Base-by-base conservation (phyloP, 2,888 invertebrate species). In the Papilio protenor region DNA sequence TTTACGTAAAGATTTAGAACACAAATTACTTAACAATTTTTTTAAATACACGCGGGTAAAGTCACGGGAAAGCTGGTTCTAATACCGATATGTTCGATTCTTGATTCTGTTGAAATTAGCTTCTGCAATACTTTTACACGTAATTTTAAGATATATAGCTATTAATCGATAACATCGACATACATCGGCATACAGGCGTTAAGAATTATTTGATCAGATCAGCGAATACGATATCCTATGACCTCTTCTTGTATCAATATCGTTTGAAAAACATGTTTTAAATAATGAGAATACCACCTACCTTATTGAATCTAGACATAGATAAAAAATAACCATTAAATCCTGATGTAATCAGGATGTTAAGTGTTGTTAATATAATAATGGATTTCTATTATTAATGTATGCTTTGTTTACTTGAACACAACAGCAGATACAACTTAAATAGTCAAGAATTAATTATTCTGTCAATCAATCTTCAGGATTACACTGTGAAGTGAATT, bases 391-490 rank as follows among this genome's bases (percentile, higher is more conserved):
- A 21, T 16, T 55, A 23, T 55, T 45, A 70, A 61, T 70, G 3
- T 57, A 70, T 4, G 59, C 76, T 57, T 59, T 76, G 61, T 76
- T 71, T 71, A 71, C 70, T 69, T 73, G 47, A 69, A 66, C 45
- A 52, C 45, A 3, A 61, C 57, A 18, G 12, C 40, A 61, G 5
- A 18, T 47, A 40, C 64, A 73, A 47, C 27, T 73, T 45, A 27
- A 66, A 57, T 11, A 40, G 21, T 55, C 45, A 55, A 61, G 18
- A 66, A 52, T 66, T 77, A 73, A 77, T 77, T 77, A 77, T 57
- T 69, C 73, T 77, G 77, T 77, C 73, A 77, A 77, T 77, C 77
- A 77, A 40, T 47, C 73, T 57, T 55, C 73, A 69, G 57, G 75
- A 76, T 57, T 47, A 40, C 55, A 69, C 45, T 52, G 33, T 66